Evolutionary conservation across 2,113 vertebrate genomes (phyloP), one percentile per base, ranked within the genome.

Genomic region (Chaetorhynchus papuensis): DNA sequence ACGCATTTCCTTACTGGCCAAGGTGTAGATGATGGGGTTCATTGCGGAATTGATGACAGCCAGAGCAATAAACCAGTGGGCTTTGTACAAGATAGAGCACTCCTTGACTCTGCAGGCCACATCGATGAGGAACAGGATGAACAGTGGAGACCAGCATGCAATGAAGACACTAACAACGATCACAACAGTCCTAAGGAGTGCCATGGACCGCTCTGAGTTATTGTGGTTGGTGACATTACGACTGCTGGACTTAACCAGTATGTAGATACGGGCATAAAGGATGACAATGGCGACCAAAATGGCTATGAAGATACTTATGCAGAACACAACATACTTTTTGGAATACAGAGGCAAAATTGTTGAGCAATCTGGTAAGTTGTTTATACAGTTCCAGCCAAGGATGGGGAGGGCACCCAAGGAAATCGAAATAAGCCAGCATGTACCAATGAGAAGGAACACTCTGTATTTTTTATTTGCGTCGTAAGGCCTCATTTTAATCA

Each of bases 401-500:
- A 99, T 99, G 60, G 99, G 99, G 84, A 99, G 96, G 49, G 98
- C 98, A 41, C 99, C 99, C 78, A 99, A 96, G 13, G 97, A 98
- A 76, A 99, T 66, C 0, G 99, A 99, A 22, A 99, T 98, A 50
- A 99, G 95, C 99, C 99, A 99, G 95, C 99, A 99, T 10, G 98
- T 98, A 52, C 99, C 99, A 60, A 99, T 99, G 31, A 99, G 98
- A 21, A 99, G 98, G 66, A 99, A 99, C 47, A 99, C 99, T 16
- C 99, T 98, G 97, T 99, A 98, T 74, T 99, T 99, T 97, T 99
- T 99, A 95, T 98, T 99, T 33, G 98, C 98, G 1, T 99, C 98
- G 0, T 99, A 99, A 10, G 99, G 99, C 95, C 99, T 98, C 99
- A 99, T 99, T 98, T 99, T 99, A 95, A 99, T 99, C 99, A 99